Conservation (phyloP, 2,113 vertebrate genomes). For the Anguilla rostrata region DNA sequence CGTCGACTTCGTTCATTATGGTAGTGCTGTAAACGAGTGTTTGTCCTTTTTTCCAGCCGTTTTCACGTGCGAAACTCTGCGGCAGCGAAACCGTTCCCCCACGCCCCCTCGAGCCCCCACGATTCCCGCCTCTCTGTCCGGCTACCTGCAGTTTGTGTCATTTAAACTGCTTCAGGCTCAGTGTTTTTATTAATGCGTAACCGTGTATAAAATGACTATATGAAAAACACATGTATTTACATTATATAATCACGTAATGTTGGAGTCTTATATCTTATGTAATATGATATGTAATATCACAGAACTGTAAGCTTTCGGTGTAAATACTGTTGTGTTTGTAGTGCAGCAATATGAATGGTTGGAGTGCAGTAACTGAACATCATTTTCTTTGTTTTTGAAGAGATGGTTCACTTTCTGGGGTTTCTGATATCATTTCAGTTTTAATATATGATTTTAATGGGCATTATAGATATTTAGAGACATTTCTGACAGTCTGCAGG, state of each 20-base stretch:
- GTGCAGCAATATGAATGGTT: not conserved
- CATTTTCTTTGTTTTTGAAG: not conserved
- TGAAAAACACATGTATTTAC: conserved; percentile 45
- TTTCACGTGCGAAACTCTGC: not conserved
- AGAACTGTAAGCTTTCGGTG: conserved; percentile 59
- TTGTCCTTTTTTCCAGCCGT: conserved; percentile 14
- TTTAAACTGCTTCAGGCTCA: not conserved
- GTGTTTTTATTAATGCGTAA: conserved; percentile 22
- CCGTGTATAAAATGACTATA: conserved; percentile 36
- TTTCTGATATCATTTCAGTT: too few species aligned
- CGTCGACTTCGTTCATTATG: not conserved
- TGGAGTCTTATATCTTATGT: not conserved
- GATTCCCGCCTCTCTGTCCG: not conserved
- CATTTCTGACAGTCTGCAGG: too few species aligned
- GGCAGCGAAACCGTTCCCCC: too few species aligned
- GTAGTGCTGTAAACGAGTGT: not conserved
- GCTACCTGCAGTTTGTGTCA: not conserved
- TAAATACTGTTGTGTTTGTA: conserved; percentile 71
- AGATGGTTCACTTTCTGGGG: too few species aligned
- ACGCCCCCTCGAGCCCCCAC: not conserved
- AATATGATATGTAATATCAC: conserved; percentile 37
- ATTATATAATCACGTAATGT: conserved; percentile 44
- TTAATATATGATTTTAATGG: too few species aligned
- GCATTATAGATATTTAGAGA: too few species aligned
- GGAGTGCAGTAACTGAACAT: conserved; percentile 4